These are phyloP conservation scores for Pachyseris speciosa DNA, from an alignment of 64 coral and sea anemone species.

Conservation along the genomic window DNA sequence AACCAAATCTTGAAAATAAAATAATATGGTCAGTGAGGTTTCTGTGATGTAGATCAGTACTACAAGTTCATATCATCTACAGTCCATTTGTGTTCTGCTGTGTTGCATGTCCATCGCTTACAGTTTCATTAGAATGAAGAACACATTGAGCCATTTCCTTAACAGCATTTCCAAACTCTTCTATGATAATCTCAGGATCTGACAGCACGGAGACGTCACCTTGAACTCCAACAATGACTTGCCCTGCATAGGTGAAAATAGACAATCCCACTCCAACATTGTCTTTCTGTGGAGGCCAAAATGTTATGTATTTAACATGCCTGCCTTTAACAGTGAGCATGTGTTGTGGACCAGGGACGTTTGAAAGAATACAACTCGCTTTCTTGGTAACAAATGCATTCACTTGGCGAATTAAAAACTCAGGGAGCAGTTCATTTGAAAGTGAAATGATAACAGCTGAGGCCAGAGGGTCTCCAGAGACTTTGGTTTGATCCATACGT, in stretches of 20 bases:
- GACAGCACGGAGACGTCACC: slow-evolving; percentile 69
- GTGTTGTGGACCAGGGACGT: slow-evolving; percentile 85
- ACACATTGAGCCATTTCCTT: slow-evolving; percentile 66
- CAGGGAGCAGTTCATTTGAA: slow-evolving; percentile 72
- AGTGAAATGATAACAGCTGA: slow-evolving; percentile 37
- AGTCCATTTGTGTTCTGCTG: not conserved
- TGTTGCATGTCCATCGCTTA: not conserved
- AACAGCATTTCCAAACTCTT: slow-evolving; percentile 75
- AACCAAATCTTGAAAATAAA: too few species aligned
- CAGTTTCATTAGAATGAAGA: not conserved
- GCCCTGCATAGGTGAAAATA: slow-evolving; percentile 78
- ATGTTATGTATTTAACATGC: slow-evolving; percentile 56
- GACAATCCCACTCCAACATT: slow-evolving; percentile 81
- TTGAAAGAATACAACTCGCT: slow-evolving; percentile 82
- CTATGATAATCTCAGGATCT: slow-evolving; percentile 71
- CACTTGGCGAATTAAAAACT: slow-evolving; percentile 41
- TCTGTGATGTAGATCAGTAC: too few species aligned
- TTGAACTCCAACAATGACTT: slow-evolving; percentile 77
- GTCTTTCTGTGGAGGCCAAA: slow-evolving; percentile 90
- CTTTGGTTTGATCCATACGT: slow-evolving; percentile 77
- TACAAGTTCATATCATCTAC: too few species aligned
- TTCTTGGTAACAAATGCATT: slow-evolving; percentile 53
- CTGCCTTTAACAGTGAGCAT: slow-evolving; percentile 52
- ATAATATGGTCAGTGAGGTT: too few species aligned
- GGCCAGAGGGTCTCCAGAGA: slow-evolving; percentile 82